Percentiles rank a stretch among this genome's conserved stretches.
These are phyloP conservation scores for Erebia aethiops DNA, from an alignment of 2,888 invertebrate genomes.

Conservation along the genomic window DNA sequence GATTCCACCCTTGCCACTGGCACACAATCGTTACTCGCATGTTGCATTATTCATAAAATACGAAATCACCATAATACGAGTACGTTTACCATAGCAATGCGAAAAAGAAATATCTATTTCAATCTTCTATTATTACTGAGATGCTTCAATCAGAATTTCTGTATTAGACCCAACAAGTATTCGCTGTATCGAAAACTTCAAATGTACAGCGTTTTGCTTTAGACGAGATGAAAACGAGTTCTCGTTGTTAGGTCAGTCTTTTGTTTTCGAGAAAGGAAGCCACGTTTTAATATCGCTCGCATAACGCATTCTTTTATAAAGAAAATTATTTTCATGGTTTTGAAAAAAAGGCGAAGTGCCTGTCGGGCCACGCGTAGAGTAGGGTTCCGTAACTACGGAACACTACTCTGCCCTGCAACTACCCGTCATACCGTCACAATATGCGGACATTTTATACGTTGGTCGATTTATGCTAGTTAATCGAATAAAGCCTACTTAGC, in stretches of 20 bases:
- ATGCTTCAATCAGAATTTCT: conserved; percentile 23
- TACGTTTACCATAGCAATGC: no score
- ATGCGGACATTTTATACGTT: no score
- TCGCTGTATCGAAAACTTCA: conserved; percentile 25
- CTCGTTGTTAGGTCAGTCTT: conserved; percentile 23
- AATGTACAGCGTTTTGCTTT: conserved; percentile 30
- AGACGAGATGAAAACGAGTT: conserved; percentile 32
- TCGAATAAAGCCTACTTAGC: no score
- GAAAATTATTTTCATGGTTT: conserved; percentile 19
- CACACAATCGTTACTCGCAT: neutral
- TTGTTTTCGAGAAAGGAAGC: conserved; percentile 28
- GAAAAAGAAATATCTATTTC: conserved; percentile 7
- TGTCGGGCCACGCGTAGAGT: no score
- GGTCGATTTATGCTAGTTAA: no score
- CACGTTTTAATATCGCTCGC: conserved; percentile 22
- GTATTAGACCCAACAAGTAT: conserved; percentile 33
- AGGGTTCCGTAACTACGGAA: no score
- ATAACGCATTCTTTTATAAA: conserved; percentile 22
- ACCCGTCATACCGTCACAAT: no score
- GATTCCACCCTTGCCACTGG: neutral
- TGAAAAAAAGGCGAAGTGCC: neutral
- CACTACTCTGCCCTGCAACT: no score
- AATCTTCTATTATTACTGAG: conserved; percentile 14
- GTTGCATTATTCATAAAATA: conserved; percentile 19
- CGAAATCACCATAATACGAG: neutral